Evolutionary conservation across 1,140 invertebrate species (phyloP).

Genomic region (Ceratitis capitata): DNA sequence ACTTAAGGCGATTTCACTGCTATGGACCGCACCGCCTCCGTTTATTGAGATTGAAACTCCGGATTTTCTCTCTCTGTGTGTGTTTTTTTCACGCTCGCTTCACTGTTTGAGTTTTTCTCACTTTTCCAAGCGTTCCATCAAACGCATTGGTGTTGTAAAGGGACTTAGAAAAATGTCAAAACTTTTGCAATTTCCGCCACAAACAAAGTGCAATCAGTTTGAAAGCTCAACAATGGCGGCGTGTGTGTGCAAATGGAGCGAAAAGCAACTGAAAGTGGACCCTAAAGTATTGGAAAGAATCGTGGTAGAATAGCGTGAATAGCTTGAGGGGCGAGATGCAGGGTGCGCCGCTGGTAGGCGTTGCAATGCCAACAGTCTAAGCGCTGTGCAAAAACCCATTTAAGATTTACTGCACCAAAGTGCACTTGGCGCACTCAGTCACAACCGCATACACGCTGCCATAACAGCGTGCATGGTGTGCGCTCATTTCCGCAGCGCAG

Average conservation of each 20-base stretch:
- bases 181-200: slow-evolving; percentile 38
- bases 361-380: no score
- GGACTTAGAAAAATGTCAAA: slow-evolving; percentile 35
- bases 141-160: slow-evolving; percentile 5
- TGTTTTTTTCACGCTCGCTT: not conserved
- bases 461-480: no score
- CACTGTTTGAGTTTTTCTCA: not conserved
- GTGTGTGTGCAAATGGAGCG: slow-evolving; percentile 32
- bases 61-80: not conserved
- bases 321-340: not conserved
- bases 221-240: slow-evolving; percentile 33
- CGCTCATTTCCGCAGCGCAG: not conserved
- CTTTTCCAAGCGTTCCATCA: not conserved
- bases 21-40: not conserved
- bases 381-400: not conserved
- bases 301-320: not conserved
- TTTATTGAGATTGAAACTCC: not conserved
- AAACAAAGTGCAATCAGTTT: slow-evolving; percentile 39
- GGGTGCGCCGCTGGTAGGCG: not conserved
- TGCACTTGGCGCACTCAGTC: not conserved
- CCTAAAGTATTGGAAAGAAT: not conserved
- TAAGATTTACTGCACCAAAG: slow-evolving; percentile 27
- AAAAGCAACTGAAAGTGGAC: slow-evolving; percentile 17
- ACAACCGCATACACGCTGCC: no score
- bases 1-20: slow-evolving; percentile 17